Conservation (phyloP, 2,797 vertebrate species). For the Acanthiza pusilla region DNA sequence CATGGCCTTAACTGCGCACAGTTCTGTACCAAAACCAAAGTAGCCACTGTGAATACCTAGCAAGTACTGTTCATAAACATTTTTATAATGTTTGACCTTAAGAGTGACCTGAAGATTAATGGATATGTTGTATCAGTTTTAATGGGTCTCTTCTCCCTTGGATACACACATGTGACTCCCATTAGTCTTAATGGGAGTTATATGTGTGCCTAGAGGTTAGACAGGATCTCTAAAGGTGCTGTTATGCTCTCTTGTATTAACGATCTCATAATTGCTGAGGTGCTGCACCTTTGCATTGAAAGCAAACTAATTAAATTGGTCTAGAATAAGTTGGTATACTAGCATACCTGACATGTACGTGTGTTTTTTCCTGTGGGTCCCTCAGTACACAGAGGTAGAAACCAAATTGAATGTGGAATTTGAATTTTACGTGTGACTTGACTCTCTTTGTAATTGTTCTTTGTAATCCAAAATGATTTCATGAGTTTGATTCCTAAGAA, state of each 20-base stretch:
- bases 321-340: neutral
- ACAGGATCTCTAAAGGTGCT: slow-evolving; percentile 41
- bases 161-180: slow-evolving; percentile 55
- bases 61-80: slow-evolving; percentile 59
- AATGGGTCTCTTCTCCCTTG: slow-evolving; percentile 58
- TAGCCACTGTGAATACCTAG: slow-evolving; percentile 22
- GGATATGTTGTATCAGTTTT: slow-evolving; percentile 53
- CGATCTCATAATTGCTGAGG: slow-evolving; percentile 60
- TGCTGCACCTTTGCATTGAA: slow-evolving; percentile 53
- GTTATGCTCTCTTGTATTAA: slow-evolving; percentile 57
- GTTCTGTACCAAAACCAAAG: slow-evolving; percentile 10
- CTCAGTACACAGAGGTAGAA: neutral
- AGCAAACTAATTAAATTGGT: slow-evolving; percentile 50
- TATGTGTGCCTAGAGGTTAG: slow-evolving; percentile 59
- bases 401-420: neutral
- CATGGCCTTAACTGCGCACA: slow-evolving; percentile 9
- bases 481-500: neutral
- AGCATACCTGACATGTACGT: neutral
- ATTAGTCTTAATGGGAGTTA: slow-evolving; percentile 62
- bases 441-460: neutral
- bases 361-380: neutral
- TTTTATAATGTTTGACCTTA: slow-evolving; percentile 65
- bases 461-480: neutral
- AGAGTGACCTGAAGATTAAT: slow-evolving; percentile 61
- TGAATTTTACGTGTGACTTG: neutral